These are phyloP conservation scores for Rhynchopsitta pachyrhyncha DNA, from an alignment of 2,113 vertebrate species.

Conservation along the genomic window DNA sequence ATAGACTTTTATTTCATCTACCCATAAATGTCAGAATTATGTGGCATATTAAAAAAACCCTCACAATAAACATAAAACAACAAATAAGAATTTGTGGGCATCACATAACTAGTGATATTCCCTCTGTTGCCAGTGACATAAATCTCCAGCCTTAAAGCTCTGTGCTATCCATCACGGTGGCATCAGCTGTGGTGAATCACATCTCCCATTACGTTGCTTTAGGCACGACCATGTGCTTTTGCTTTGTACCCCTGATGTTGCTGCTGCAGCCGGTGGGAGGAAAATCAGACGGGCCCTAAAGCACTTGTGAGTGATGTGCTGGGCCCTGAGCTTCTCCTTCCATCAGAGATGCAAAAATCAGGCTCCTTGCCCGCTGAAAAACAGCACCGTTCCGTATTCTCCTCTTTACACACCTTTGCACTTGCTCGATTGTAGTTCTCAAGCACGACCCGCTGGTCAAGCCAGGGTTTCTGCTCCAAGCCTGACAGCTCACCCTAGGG, in stretches of 20 bases:
- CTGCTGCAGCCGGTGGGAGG: rapidly evolving
- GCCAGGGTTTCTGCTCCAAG: not conserved
- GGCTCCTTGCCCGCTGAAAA: not conserved
- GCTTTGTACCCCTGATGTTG: rapidly evolving
- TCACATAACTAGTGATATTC: not conserved
- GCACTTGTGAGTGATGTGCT: not conserved
- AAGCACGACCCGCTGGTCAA: rapidly evolving
- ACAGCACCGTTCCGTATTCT: rapidly evolving
- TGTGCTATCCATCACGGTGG: not conserved
- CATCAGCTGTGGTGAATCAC: not conserved
- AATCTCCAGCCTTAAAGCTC: not conserved
- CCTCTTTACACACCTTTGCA: rapidly evolving
- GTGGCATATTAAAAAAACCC: rapidly evolving
- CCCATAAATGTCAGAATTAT: not conserved
- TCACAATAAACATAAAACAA: not conserved
- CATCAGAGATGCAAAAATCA: not conserved
- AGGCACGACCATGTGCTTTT: rapidly evolving
- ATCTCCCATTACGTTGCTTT: not conserved
- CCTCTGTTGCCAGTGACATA: not conserved
- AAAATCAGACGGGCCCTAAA: not conserved
- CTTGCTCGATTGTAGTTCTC: rapidly evolving
- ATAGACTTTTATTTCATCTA: not conserved
- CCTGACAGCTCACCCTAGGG: not conserved
- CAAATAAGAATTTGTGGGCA: not conserved
- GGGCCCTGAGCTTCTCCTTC: not conserved